A percentile compares a stretch with the other conserved stretches of the same genome.
Conservation (phyloP, 2,113 vertebrate species). For the Cnemophilus loriae region DNA sequence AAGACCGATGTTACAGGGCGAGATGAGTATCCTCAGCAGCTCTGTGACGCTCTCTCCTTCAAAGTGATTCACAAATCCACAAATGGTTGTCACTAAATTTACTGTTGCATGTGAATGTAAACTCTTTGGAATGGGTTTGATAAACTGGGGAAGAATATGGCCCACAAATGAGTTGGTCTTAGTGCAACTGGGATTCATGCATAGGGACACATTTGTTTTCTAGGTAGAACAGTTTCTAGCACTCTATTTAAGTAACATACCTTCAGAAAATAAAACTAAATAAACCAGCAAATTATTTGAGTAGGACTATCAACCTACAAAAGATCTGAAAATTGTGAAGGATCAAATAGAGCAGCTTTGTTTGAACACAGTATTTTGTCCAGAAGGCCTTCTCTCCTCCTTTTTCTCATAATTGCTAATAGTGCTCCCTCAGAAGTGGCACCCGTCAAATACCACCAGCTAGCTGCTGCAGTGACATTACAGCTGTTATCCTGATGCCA, state of each 20-base stretch:
- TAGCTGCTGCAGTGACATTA: not conserved
- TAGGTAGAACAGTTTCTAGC: not conserved
- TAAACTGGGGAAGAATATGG: not conserved
- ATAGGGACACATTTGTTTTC: not conserved
- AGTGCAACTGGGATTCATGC: not conserved
- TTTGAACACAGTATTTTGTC: not conserved
- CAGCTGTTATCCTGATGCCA: slow-evolving; percentile 5
- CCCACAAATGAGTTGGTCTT: not conserved
- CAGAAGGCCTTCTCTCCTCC: not conserved
- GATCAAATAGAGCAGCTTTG: not conserved
- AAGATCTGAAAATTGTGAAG: not conserved
- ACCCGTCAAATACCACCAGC: not conserved
- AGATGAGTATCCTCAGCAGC: not conserved
- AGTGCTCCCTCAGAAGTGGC: not conserved
- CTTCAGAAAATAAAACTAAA: not conserved
- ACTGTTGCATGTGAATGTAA: not conserved
- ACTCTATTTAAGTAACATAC: not conserved
- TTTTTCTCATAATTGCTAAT: not conserved
- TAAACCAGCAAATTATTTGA: not conserved
- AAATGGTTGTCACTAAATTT: not conserved
- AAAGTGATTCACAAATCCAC: not conserved
- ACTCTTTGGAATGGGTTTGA: not conserved
- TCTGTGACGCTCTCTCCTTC: not conserved
- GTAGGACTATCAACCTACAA: not conserved
- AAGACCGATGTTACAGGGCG: fast-evolving